A percentile compares a stretch with the other conserved stretches of the same genome.
Conservation (phyloP, 2,797 vertebrate species). For the Cynodonichthys magdalenae region DNA sequence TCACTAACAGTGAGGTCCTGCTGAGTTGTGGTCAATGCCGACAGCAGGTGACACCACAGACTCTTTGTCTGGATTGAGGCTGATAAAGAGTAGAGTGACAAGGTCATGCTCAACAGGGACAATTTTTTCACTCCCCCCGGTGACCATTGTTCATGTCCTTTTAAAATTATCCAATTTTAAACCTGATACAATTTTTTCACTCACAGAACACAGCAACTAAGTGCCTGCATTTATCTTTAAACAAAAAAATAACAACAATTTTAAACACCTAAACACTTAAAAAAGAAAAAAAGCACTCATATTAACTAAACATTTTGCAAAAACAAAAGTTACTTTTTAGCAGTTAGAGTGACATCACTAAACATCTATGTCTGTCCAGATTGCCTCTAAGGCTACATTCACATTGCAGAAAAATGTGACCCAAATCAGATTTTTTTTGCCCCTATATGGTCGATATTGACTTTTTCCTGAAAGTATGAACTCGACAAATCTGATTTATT, state of each 20-base stretch:
- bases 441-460: too few relatives aligned
- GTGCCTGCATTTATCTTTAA: conserved; percentile 11
- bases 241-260: too few relatives aligned
- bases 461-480: too few relatives aligned
- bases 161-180: conserved; percentile 32
- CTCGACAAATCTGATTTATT: too few relatives aligned
- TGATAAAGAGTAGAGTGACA: conserved; percentile 61
- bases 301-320: too few relatives aligned
- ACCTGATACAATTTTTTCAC: conserved; percentile 12
- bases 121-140: conserved; percentile 41
- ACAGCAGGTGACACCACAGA: conserved; percentile 56
- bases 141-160: conserved; percentile 42
- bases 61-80: conserved; percentile 62
- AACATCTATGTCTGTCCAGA: not conserved
- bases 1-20: conserved; percentile 13
- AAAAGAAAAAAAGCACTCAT: too few relatives aligned
- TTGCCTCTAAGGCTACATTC: not conserved
- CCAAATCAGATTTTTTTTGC: too few relatives aligned
- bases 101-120: conserved; percentile 49
- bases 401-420: too few relatives aligned
- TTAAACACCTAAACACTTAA: too few relatives aligned
- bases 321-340: not conserved
- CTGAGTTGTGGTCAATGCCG: conserved; percentile 50
- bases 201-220: not conserved
- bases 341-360: not conserved